phyloP scores from a whole-genome alignment of 2,797 vertebrate genomes.

The Melanotaenia nigrans region DNA sequence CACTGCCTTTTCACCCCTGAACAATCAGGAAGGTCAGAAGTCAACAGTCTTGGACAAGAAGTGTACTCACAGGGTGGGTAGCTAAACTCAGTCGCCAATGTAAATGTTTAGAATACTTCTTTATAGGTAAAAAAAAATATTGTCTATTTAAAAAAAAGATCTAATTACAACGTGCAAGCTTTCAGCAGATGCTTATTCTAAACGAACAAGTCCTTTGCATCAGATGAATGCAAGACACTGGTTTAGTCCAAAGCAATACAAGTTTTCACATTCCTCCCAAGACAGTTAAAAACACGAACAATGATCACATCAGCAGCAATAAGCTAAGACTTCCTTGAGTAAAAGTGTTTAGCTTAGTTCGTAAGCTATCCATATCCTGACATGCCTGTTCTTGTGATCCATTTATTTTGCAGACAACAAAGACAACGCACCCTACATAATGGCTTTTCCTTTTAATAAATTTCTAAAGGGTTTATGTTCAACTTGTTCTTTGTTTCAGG shows the following conservation, averaged over 20 bases:
- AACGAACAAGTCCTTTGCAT: no score
- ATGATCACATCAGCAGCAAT: neutral
- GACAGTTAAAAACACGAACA: slow-evolving; percentile 2
- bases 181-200: neutral
- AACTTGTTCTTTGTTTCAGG: slow-evolving; percentile 9
- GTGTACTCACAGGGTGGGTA: neutral
- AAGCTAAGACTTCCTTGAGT: slow-evolving; percentile 11
- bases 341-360: slow-evolving; percentile 7
- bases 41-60: slow-evolving; percentile 51
- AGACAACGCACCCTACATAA: slow-evolving; percentile 16
- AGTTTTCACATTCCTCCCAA: neutral
- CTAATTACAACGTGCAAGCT: neutral
- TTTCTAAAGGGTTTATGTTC: neutral
- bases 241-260: no score
- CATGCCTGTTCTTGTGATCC: slow-evolving; percentile 10
- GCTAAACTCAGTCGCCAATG: slow-evolving; percentile 13
- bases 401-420: neutral
- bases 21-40: slow-evolving; percentile 77
- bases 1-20: slow-evolving; percentile 68
- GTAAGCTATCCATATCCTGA: slow-evolving; percentile 1
- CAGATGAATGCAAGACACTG: no score
- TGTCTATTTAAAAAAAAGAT: neutral
- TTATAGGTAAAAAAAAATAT: neutral
- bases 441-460: neutral
- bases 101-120: neutral